Conservation (phyloP, 2,888 invertebrate species). For the Thymelicus lineola region DNA sequence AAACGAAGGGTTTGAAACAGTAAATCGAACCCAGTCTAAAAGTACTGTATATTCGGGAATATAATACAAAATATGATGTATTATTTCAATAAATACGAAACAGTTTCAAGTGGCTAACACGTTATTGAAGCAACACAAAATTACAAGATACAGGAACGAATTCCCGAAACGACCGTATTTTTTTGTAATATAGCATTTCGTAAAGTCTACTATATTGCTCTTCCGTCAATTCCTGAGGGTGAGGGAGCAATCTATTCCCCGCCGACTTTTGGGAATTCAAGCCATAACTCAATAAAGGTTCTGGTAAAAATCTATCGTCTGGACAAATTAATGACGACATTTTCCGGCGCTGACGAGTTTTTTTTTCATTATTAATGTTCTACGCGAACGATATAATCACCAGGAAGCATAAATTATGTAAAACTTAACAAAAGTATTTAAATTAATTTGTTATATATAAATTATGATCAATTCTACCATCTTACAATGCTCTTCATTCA, state of each 20-base stretch:
- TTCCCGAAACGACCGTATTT: constrained; percentile 7
- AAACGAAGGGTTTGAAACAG: no score
- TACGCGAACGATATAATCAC: neutral
- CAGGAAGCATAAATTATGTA: neutral
- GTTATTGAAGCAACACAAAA: constrained; percentile 51
- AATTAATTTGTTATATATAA: no score
- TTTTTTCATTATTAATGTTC: constrained; percentile 18
- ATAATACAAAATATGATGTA: no score
- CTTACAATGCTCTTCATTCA: no score
- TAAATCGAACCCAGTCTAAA: no score
- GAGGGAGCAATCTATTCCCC: constrained; percentile 30
- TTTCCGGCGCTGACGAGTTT: constrained; percentile 8
- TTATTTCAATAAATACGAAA: no score
- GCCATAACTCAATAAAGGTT: constrained; percentile 33
- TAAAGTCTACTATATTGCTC: constrained; percentile 19
- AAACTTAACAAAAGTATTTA: neutral
- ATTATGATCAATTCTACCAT: no score
- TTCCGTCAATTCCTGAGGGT: constrained; percentile 17
- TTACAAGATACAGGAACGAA: constrained; percentile 50
- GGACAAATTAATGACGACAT: constrained; percentile 34
- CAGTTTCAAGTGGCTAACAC: no score
- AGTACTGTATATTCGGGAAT: no score
- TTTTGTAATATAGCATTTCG: constrained; percentile 15
- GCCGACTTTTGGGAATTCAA: constrained; percentile 30
- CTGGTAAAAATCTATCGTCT: constrained; percentile 33